Percentiles rank a stretch among this genome's conserved stretches.
phyloP scores from a whole-genome alignment of 2,113 vertebrate species.

The Eudyptes chrysolophus region DNA sequence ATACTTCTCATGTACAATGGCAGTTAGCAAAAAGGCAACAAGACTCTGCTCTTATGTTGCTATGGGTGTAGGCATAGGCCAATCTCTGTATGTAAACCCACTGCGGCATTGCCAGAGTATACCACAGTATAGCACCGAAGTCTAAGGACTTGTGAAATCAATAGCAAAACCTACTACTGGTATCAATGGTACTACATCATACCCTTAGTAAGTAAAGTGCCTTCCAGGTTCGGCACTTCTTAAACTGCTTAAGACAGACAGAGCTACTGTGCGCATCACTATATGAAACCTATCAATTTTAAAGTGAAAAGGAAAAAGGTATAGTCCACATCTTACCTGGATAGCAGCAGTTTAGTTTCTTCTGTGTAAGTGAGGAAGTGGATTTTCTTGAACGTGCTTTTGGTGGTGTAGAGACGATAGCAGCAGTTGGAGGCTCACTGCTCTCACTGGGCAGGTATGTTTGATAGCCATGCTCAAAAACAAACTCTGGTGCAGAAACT shows the following conservation, averaged over 20 bases:
- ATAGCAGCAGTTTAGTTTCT: conserved; percentile 89
- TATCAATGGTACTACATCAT: neutral
- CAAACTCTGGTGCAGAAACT: conserved; percentile 88
- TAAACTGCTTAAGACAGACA: neutral
- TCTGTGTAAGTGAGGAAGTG: conserved; percentile 78
- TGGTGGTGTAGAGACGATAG: conserved; percentile 69
- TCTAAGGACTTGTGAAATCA: neutral
- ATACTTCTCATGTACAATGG: neutral
- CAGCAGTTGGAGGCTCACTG: conserved; percentile 78
- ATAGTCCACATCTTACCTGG: conserved; percentile 73
- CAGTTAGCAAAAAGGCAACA: neutral
- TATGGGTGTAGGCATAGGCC: accelerated
- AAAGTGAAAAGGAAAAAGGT: neutral
- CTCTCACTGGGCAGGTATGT: conserved; percentile 82
- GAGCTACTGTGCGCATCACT: accelerated
- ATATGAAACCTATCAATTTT: neutral
- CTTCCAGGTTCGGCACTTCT: neutral
- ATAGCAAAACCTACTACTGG: neutral
- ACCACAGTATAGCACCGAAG: neutral
- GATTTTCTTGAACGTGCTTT: conserved; percentile 85
- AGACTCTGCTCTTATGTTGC: neutral
- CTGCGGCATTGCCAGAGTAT: neutral
- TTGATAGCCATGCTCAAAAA: conserved; percentile 91
- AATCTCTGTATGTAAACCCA: accelerated
- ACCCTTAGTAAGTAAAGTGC: neutral